phyloP scores from a whole-genome alignment of 35 echinoderm and acorn worm genomes.

The Diadema setosum region DNA sequence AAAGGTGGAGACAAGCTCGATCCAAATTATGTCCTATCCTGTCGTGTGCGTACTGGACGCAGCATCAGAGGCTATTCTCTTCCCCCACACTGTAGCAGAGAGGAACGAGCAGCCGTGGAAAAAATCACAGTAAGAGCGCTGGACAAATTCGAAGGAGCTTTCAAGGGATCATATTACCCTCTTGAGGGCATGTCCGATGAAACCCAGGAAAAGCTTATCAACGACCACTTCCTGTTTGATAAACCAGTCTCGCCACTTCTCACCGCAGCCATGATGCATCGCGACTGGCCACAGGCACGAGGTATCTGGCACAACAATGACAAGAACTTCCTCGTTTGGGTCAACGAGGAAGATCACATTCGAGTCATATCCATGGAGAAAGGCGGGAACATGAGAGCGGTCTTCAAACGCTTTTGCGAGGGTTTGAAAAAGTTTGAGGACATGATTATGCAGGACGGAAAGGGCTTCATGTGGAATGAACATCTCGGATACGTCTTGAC shows the following conservation, averaged over 20 bases:
- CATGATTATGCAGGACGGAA: slow-evolving; percentile 74
- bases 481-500: slow-evolving; percentile 97
- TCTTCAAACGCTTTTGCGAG: slow-evolving; percentile 91
- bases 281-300: slow-evolving; percentile 95
- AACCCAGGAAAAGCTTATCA: slow-evolving; percentile 88
- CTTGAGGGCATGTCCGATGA: slow-evolving; percentile 97
- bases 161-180: slow-evolving; percentile 83
- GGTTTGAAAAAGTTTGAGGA: slow-evolving; percentile 85
- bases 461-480: slow-evolving; percentile 97
- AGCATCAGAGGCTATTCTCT: slow-evolving; percentile 89
- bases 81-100: slow-evolving; percentile 80
- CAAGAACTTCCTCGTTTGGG: slow-evolving; percentile 98
- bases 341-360: slow-evolving; percentile 98
- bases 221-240: slow-evolving; percentile 97
- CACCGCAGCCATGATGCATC: slow-evolving; percentile 89
- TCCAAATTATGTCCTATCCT: slow-evolving; percentile 91
- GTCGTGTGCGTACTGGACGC: slow-evolving; percentile 87
- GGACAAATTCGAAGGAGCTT: slow-evolving; percentile 64
- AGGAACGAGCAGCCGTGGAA: slow-evolving; percentile 81
- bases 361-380: slow-evolving; percentile 97
- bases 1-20: slow-evolving; percentile 75
- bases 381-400: slow-evolving; percentile 79
- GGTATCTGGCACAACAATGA: slow-evolving; percentile 95
- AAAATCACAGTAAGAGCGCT: slow-evolving; percentile 70
- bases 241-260: slow-evolving; percentile 98